A percentile compares a stretch with the other conserved stretches of the same genome.
Conservation (phyloP, 2,797 vertebrate genomes). For the Dromococcyx pavoninus region DNA sequence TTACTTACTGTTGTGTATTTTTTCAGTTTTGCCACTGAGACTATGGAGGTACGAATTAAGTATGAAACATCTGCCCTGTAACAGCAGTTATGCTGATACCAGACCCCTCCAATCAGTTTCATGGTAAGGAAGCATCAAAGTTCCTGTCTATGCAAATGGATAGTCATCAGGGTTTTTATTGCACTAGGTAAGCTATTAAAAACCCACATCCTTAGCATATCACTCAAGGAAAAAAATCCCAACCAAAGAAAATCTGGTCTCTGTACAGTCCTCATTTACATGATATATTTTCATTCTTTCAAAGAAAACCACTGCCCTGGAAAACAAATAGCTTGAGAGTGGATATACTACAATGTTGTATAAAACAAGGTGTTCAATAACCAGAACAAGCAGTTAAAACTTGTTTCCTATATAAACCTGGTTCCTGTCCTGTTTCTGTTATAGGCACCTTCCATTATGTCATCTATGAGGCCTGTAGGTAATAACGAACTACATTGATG, state of each 20-base stretch:
- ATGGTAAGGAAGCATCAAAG: neutral
- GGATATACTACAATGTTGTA: neutral
- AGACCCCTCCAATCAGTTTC: neutral
- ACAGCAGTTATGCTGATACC: neutral
- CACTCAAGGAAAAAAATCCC: neutral
- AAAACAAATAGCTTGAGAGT: neutral
- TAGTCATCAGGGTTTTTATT: neutral
- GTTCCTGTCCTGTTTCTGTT: slow-evolving; percentile 17
- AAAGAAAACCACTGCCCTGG: neutral
- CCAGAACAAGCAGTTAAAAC: neutral
- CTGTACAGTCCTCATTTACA: neutral
- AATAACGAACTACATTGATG: neutral
- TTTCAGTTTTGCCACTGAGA: neutral
- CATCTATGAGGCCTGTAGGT: neutral
- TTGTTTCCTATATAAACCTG: neutral
- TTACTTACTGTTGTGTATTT: neutral
- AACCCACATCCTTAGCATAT: neutral
- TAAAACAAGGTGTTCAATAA: neutral
- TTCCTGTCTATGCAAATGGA: neutral
- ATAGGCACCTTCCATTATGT: neutral
- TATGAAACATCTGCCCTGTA: neutral
- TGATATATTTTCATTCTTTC: neutral
- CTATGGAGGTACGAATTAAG: neutral
- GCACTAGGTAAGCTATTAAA: neutral
- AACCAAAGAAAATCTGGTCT: neutral